Percentiles rank a stretch among this genome's conserved stretches.
phyloP scores from a whole-genome alignment of 2,888 invertebrate genomes.

The Sphaerophoria rueppellii region DNA sequence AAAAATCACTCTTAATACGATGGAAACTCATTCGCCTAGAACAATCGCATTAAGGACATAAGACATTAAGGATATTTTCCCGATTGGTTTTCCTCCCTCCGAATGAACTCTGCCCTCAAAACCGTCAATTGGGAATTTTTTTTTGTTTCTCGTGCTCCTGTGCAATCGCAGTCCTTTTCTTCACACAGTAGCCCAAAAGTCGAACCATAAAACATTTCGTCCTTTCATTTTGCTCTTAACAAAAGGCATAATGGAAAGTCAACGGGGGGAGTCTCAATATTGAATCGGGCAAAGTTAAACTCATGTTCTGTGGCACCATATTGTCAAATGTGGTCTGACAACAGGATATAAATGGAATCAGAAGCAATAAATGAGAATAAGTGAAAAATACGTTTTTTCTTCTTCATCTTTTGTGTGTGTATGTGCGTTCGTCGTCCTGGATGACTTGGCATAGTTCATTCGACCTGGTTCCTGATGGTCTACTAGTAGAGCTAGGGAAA shows the following conservation, averaged over 20 bases:
- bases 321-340: slow-evolving; percentile 57
- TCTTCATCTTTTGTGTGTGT: background rate
- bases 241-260: slow-evolving; percentile 9
- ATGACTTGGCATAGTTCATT: background rate
- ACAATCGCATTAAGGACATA: slow-evolving; percentile 67
- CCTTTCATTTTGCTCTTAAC: no score
- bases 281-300: slow-evolving; percentile 31
- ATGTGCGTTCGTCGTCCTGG: background rate
- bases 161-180: background rate
- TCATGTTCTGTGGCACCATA: slow-evolving; percentile 38
- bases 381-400: slow-evolving; percentile 29
- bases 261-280: slow-evolving; percentile 26
- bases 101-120: slow-evolving; percentile 38
- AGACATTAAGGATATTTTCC: slow-evolving; percentile 64
- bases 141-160: background rate
- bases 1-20: slow-evolving; percentile 50
- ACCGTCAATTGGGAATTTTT: background rate
- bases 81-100: slow-evolving; percentile 46
- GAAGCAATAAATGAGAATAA: slow-evolving; percentile 53
- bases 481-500: background rate
- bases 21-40: slow-evolving; percentile 62
- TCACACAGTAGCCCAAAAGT: slow-evolving; percentile 24
- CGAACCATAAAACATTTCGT: slow-evolving; percentile 10
- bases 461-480: background rate
- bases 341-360: slow-evolving; percentile 56